Conservation (phyloP, 2,797 vertebrate genomes). For the Cyprinodon diabolis region DNA sequence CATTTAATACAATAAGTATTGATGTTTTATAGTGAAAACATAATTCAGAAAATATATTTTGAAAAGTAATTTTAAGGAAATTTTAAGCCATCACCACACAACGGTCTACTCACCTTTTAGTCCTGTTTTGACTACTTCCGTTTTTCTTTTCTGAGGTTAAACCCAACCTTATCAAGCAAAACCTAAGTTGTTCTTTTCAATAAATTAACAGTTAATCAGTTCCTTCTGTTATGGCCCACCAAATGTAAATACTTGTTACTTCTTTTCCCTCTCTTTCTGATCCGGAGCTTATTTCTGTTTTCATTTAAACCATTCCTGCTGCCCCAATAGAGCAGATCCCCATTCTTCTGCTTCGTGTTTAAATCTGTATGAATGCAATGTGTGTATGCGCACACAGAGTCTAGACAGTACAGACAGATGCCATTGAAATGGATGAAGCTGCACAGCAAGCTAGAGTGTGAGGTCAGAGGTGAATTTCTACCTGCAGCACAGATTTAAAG, state of each 20-base stretch:
- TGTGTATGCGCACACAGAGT: conserved; percentile 19
- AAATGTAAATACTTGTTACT: neutral
- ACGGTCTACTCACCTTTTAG: too few relatives aligned
- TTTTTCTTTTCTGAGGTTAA: neutral
- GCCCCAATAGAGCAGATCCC: neutral
- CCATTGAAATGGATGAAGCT: conserved; percentile 65
- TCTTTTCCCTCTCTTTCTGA: neutral
- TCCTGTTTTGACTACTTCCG: too few relatives aligned
- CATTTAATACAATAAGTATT: too few relatives aligned
- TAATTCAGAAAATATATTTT: too few relatives aligned
- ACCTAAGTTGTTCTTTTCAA: neutral
- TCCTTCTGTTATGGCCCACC: neutral
- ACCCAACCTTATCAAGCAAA: too few relatives aligned
- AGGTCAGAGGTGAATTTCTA: conserved; percentile 55
- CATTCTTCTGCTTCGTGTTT: conserved; percentile 2
- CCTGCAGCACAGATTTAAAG: conserved; percentile 46
- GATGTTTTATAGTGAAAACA: too few relatives aligned
- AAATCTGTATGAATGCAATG: conserved; percentile 36
- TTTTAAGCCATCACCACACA: too few relatives aligned
- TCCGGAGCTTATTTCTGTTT: neutral
- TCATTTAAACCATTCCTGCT: neutral
- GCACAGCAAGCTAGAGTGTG: conserved; percentile 27
- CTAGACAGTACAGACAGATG: conserved; percentile 39
- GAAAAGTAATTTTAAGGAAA: too few relatives aligned
- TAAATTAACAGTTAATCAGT: neutral